Conservation (phyloP, 2,113 vertebrate genomes). For the Hiodon tergisus region DNA sequence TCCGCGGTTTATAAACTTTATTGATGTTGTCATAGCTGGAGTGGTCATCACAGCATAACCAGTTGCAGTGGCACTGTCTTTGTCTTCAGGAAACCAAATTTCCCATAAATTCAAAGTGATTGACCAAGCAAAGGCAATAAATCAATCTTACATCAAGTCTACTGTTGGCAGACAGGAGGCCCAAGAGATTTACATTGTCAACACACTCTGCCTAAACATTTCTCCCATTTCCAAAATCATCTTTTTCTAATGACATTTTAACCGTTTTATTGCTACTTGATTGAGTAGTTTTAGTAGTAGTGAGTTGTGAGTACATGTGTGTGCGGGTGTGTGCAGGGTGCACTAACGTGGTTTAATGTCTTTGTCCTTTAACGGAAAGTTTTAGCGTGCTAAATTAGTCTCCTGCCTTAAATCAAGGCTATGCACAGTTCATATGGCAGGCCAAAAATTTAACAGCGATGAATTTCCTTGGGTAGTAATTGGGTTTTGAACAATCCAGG, state of each 20-base stretch:
- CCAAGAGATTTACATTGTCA: not conserved
- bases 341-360: conserved; percentile 10
- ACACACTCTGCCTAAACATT: not conserved
- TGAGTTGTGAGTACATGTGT: not conserved
- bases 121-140: conserved; percentile 7
- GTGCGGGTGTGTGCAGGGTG: not conserved
- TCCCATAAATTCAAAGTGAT: not conserved
- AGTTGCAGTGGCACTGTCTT: not conserved
- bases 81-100: not conserved
- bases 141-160: conserved; percentile 6
- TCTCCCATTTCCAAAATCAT: not conserved
- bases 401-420: conserved; percentile 11
- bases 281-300: not conserved
- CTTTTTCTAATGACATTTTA: no score
- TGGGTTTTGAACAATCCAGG: conserved; percentile 16
- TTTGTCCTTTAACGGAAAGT: conserved; percentile 21
- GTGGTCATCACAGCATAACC: not conserved
- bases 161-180: not conserved
- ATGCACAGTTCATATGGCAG: not conserved
- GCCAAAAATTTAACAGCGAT: conserved; percentile 14
- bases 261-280: no score
- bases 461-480: conserved; percentile 23
- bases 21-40: not conserved
- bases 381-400: conserved; percentile 10
- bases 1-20: not conserved